Base-by-base conservation (phyloP, 2,113 vertebrate species). In the Hypanus sabinus region DNA sequence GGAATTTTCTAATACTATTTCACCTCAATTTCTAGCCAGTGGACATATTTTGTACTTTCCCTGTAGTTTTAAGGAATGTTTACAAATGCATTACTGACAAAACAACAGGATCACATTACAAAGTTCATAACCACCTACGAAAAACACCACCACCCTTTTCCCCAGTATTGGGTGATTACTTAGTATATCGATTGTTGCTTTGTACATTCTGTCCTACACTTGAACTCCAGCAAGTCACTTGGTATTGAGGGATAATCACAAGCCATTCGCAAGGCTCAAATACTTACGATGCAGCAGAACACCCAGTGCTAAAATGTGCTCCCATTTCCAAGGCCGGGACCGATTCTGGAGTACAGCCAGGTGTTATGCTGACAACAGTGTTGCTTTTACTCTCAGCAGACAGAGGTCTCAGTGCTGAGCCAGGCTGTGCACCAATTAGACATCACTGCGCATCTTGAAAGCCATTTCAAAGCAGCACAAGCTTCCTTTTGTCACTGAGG, bases 161-260 rank as follows among this genome's bases (percentile, higher is more conserved):
- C 90, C 68, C 62, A 93, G 68, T 36, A 27, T 73, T 71, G 68
- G 90, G 65, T 73, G 90, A 93, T 93, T 73, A 93, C 90, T 22
- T 22, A 93, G 33, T 73, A 73, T 93, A 93, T 93, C 70, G 90
- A 93, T 73, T 93, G 85, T 90, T 65, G 85, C 85, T 90, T 65
- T 90, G 90, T 71, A 93, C 90, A 93, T 71, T 93, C 90, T 93
- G 90, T 93, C 71, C 90, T 73, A 46, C 24, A 3, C 90, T 93
- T 93, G 90, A 93, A 93, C 90, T 93, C 68, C 70, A 70, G 62
- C 65, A 93, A n/a, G 68, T 8, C 90, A 93, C 90, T 93, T 93
- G 90, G 90, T 68, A 93, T 71, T 93, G 90, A 93, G 68, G 90
- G 71, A 93, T 93, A 93, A 93, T 93, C 90, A 93, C 68, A 93